Conservation (phyloP, 2,888 invertebrate genomes). For the Nomada lathburiana region DNA sequence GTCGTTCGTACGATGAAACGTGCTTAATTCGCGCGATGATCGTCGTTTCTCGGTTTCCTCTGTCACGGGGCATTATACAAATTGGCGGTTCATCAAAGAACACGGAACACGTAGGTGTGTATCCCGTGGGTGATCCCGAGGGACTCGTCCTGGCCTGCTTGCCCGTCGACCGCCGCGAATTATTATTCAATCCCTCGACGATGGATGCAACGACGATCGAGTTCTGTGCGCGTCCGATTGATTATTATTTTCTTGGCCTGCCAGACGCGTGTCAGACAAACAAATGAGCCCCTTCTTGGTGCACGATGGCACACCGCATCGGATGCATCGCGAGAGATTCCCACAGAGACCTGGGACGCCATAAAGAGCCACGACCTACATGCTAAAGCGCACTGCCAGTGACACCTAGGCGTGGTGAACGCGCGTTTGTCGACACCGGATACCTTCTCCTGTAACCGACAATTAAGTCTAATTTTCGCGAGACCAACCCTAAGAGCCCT, state of each 20-base stretch:
- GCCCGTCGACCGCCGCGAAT: too few relatives aligned
- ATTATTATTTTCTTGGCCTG: too few relatives aligned
- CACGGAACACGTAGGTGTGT: too few relatives aligned
- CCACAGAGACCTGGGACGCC: background rate
- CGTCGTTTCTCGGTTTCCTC: background rate
- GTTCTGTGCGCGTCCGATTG: too few relatives aligned
- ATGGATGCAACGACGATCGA: too few relatives aligned
- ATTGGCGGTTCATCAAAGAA: too few relatives aligned
- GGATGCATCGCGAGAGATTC: conserved; percentile 6
- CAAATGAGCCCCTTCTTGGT: too few relatives aligned
- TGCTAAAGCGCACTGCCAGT: conserved; percentile 15
- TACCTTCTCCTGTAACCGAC: conserved; percentile 65
- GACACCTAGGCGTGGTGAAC: conserved; percentile 35
- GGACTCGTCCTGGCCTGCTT: too few relatives aligned
- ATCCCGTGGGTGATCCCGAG: too few relatives aligned
- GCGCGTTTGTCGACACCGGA: conserved; percentile 45
- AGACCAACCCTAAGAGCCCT: conserved; percentile 40
- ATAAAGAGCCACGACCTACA: conserved; percentile 29
- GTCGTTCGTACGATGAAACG: background rate
- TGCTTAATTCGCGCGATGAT: conserved; percentile 20
- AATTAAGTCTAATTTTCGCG: conserved; percentile 72
- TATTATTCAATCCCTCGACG: too few relatives aligned
- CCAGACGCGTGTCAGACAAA: too few relatives aligned
- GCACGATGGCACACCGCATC: background rate
- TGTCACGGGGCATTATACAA: too few relatives aligned